A percentile compares a stretch with the other conserved stretches of the same genome.
Evolutionary conservation across 2,113 vertebrate genomes (phyloP).

Genomic region (Arenaria interpres): DNA sequence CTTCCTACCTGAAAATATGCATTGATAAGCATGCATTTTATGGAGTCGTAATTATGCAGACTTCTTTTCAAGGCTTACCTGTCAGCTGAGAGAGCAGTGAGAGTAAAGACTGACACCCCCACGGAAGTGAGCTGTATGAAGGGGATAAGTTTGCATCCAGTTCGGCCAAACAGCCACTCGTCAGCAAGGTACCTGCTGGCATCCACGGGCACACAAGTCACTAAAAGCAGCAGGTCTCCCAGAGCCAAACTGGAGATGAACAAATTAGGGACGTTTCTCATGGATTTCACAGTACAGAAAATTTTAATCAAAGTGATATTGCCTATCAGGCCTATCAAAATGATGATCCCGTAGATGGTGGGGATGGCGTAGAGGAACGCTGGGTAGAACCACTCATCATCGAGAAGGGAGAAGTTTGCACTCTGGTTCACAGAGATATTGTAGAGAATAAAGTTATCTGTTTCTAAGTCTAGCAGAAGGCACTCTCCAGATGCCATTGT

Average conservation of each 20-base stretch:
- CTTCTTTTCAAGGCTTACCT: constrained; percentile 79
- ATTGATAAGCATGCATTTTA: neutral
- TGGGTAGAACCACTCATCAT: constrained; percentile 75
- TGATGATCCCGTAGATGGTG: constrained; percentile 86
- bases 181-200: constrained; percentile 92
- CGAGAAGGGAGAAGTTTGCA: constrained; percentile 40
- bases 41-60: neutral
- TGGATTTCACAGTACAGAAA: constrained; percentile 90
- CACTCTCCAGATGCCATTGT: constrained; percentile 78
- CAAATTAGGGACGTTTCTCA: constrained; percentile 90
- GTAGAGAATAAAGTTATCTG: constrained; percentile 57
- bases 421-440: constrained; percentile 70
- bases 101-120: constrained; percentile 96
- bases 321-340: constrained; percentile 87
- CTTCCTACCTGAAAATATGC: neutral
- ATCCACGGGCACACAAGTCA: constrained; percentile 96
- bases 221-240: constrained; percentile 90
- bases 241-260: constrained; percentile 95
- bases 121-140: constrained; percentile 97
- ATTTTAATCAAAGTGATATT: constrained; percentile 96
- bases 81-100: constrained; percentile 95
- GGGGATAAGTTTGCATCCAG: constrained; percentile 95
- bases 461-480: constrained; percentile 64
- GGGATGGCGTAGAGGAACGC: constrained; percentile 85
- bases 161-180: constrained; percentile 92